Percentiles rank a stretch among this genome's conserved stretches.
Evolutionary conservation across 2,797 vertebrate genomes (phyloP).

Genomic region (Esox masquinongy): DNA sequence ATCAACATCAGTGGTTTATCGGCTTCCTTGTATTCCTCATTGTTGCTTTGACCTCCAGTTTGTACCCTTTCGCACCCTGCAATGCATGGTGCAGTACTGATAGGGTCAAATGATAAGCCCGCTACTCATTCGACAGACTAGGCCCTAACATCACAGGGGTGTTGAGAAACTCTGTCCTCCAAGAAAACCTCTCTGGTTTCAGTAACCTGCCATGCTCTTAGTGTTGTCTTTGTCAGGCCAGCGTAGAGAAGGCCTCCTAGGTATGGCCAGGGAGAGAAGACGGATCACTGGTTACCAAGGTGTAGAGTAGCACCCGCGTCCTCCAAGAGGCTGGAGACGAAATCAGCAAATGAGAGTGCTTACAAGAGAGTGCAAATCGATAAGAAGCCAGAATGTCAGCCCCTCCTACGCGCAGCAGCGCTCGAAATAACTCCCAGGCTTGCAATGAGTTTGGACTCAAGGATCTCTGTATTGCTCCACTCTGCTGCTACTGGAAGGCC

Average conservation of each 20-base stretch:
- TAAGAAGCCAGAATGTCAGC: slow-evolving; percentile 73
- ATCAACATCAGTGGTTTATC: not conserved
- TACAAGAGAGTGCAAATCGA: slow-evolving; percentile 73
- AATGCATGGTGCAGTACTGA: not conserved
- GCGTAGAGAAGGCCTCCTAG: slow-evolving; percentile 13
- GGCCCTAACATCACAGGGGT: not conserved
- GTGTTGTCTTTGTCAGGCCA: slow-evolving; percentile 8
- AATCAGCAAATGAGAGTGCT: slow-evolving; percentile 60
- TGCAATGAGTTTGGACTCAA: slow-evolving; percentile 64
- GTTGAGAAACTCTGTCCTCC: not conserved
- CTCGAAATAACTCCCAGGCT: slow-evolving; percentile 72
- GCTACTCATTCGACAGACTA: not conserved
- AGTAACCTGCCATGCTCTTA: slow-evolving; percentile 1
- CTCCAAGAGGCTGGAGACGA: slow-evolving; percentile 41
- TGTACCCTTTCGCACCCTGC: not conserved
- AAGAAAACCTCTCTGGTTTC: slow-evolving; percentile 3
- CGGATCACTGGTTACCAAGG: slow-evolving; percentile 22
- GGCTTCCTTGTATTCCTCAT: not conserved
- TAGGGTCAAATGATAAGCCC: not conserved
- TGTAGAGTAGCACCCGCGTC: slow-evolving; percentile 26
- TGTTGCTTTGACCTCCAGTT: not conserved
- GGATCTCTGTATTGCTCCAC: slow-evolving; percentile 60
- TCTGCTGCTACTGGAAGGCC: slow-evolving; percentile 37
- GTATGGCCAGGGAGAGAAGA: slow-evolving; percentile 20
- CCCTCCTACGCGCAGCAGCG: slow-evolving; percentile 68